Percentiles rank a stretch among this genome's conserved stretches.
phyloP scores from a whole-genome alignment of 2,797 vertebrate genomes.

The Enteromius argenteus region DNA sequence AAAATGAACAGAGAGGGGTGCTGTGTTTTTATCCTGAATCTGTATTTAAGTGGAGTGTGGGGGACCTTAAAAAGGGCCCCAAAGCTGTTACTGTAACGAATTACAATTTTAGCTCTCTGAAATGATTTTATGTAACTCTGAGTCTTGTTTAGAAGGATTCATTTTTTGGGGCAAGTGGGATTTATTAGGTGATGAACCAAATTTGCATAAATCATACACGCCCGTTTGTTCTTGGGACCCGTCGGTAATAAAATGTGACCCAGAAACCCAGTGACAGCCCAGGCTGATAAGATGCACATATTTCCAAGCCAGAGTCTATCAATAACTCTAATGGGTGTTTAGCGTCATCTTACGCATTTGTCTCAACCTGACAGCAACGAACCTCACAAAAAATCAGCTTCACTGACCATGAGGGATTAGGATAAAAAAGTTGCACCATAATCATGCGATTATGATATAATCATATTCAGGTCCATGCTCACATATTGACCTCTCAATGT shows the following conservation, averaged over 20 bases:
- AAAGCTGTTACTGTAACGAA: background rate
- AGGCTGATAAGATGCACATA: background rate
- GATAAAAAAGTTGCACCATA: constrained; percentile 25
- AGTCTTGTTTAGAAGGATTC: background rate
- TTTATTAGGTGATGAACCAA: constrained; percentile 19
- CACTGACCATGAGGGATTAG: constrained; percentile 31
- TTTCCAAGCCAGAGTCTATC: background rate
- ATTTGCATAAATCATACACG: background rate
- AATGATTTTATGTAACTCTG: constrained; percentile 7
- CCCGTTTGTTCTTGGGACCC: background rate
- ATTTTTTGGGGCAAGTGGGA: constrained; percentile 22
- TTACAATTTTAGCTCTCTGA: background rate
- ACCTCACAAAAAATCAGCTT: constrained; percentile 3
- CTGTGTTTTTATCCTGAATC: constrained; percentile 13
- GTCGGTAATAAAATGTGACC: constrained; percentile 27
- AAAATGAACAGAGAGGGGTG: constrained; percentile 35
- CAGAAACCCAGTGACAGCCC: constrained; percentile 16
- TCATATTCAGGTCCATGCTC: constrained; percentile 22
- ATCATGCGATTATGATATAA: constrained; percentile 39
- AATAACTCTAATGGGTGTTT: constrained; percentile 31
- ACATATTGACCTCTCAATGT: constrained; percentile 20
- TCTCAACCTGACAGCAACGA: background rate
- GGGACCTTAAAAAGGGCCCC: background rate
- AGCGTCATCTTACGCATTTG: background rate
- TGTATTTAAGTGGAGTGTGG: background rate